Evolutionary conservation across 2,797 vertebrate species (phyloP), one percentile per base, ranked within the genome.

Genomic region (Enteromius radiatus): DNA sequence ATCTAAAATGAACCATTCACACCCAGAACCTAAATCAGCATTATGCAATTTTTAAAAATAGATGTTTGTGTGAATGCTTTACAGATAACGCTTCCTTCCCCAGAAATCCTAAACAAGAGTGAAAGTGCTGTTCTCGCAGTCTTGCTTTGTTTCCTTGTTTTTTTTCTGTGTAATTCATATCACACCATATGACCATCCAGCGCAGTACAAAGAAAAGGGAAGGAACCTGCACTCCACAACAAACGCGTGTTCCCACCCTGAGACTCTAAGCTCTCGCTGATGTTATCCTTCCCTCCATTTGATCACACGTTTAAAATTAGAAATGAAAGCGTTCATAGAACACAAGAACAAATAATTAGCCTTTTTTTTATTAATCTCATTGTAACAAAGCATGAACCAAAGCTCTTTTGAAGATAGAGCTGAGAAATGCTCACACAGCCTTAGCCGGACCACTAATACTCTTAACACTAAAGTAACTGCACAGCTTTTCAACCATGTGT

Each of bases 191-290:
- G 67, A 79, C 64, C 65, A 64, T 78, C 65, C 52, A 71, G 59
- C 76, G 31, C 6, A 43, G 47, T 86, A 86, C 86, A 88, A 88
- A 89, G 84, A 73, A 71, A 67, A 84, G 61, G 68, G 78, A 83
- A 84, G 84, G 78, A 87, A 73, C 54, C 73, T 76, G 54, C 33
- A 63, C 54, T 85, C 83, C 86, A 87, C 77, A 86, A 71, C 76
- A 89, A 86, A 89, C 86, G 78, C 26, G 12, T 70, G 68, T 73
- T 84, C 86, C 74, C 74, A 84, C 70, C 78, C 76, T 9, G 52
- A 79, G 26, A 41, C 71, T 36, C 43, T 36, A 28, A 71, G 52
- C 67, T 33, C 73, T 82, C 26, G n/a, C 84, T 80, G 84, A 67
- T 78, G 38, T 47, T 65, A 69, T 76, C 74, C 15, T 87, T 84